Evolutionary conservation across 2,888 invertebrate genomes (phyloP).

Genomic region (Tachina grossa): DNA sequence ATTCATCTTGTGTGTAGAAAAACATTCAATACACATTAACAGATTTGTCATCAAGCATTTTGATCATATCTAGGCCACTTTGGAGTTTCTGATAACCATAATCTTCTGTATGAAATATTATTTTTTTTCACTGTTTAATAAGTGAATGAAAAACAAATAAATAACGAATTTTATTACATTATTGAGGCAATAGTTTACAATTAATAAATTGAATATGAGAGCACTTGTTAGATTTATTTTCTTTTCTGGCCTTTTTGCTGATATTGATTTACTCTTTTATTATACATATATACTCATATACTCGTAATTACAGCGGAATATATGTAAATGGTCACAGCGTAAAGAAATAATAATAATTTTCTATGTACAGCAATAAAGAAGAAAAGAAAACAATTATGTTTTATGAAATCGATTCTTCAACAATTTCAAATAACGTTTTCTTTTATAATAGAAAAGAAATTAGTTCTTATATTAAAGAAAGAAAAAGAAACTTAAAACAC

Average conservation of each 20-base stretch:
- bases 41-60: no score
- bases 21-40: no score
- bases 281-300: neutral
- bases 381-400: no score
- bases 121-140: neutral
- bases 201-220: slow-evolving; percentile 17
- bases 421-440: no score
- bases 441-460: no score
- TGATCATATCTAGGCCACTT: no score
- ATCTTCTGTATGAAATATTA: neutral
- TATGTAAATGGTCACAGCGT: neutral
- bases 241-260: neutral
- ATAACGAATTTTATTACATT: neutral
- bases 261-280: neutral
- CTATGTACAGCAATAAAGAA: neutral
- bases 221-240: slow-evolving; percentile 44
- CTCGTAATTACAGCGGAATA: neutral
- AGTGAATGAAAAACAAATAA: neutral
- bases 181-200: neutral
- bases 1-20: no score
- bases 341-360: neutral
- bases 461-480: no score
- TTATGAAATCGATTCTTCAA: no score
- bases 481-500: neutral
- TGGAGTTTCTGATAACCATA: neutral